Evolutionary conservation across 2,888 invertebrate genomes (phyloP), one percentile per base, ranked within the genome.

Genomic region (Schizotus pectinicornis): DNA sequence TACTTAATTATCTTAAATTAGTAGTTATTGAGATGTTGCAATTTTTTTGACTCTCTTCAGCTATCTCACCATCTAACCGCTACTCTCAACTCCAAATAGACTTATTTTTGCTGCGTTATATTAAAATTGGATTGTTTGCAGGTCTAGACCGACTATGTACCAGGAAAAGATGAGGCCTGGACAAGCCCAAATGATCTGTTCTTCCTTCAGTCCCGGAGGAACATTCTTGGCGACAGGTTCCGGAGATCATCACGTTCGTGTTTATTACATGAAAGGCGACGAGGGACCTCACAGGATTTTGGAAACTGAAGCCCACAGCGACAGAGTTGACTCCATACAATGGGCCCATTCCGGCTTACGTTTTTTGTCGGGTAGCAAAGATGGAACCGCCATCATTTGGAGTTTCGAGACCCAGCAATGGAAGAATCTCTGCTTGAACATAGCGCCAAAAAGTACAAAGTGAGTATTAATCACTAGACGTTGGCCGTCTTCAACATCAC

Each of bases 311-410:
- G 88, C 88, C n/a, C 95, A 96, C 77, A 82, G 85, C 1, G 98
- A 98, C 79, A 88, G 94, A 0, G 97, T 98, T 22, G 98, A 99
- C 82, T 95, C 95, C 52, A 91, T 99, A 49, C 92, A 94, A 71
- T 99, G 98, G 94, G 91, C 95, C 36, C 94, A 96, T 79, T 83
- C 84, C 37, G 92, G 93, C 0, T 83, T 95, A 50, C 84, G 90
- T 61, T 97, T 99, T 79, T 88, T 97, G 57, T 96, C 95, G 11
- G 98, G 98, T 7, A 93, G 94, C 71, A 95, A 95, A 76, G 98
- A 98, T 82, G 98, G 98, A 11, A 91, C 90, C 1, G 97, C 97
- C 0, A 89, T 93, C 64, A 87, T 98, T 54, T 98, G 98, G 97
- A 86, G 90, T 65, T 92, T 93, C 76, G 90, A 94, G 79, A 86